Base-by-base conservation (phyloP, 2,113 vertebrate species). In the Corythornis cristatus region DNA sequence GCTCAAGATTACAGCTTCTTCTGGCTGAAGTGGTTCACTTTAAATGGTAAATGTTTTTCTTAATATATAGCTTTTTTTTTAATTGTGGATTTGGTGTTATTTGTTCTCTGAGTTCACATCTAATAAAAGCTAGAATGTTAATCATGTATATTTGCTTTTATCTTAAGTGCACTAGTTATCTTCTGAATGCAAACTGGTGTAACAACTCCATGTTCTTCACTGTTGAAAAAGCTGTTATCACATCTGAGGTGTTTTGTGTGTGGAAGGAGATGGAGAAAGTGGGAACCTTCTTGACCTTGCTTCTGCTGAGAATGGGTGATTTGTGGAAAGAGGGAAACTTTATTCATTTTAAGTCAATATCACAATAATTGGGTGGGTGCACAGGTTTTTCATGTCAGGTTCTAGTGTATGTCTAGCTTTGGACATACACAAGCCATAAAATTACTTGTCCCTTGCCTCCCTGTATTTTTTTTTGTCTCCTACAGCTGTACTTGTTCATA, bases 11-110 rank as follows among this genome's bases (percentile, higher is more conserved):
- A 54, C 96, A 97, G 81, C 85, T 96, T 83, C 92, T 98, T 65
- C 64, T 97, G 87, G 94, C 97, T 86, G 95, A 96, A 93, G 91
- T 97, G 64, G 56, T 97, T 79, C 93, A 93, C 66, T 98, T 97
- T 85, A 96, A 97, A 97, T 82, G 97, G 98, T 98, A 86, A 96
- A 90, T 88, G 6, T 12, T 31, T 46, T 62, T 67, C 68, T 51
- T 48, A 53, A 45, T 51, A 51, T 61, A 9, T 25, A 78, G 4
- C 6, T 61, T 46, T n/a, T 67, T 42, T 57, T 71, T 58, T 37
- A 46, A 22, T 51, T 70, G 56, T 57, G 80, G 17, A 35, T 83
- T 94, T 78, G 50, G 54, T 93, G 40, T 28, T 90, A 2, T 73
- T 90, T 71, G 23, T 92, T 28, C n/a, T 90, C 53, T 86, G 70